These are phyloP conservation scores for Tolypeutes matacus DNA, from an alignment of 2,797 vertebrate genomes.

Conservation along the genomic window DNA sequence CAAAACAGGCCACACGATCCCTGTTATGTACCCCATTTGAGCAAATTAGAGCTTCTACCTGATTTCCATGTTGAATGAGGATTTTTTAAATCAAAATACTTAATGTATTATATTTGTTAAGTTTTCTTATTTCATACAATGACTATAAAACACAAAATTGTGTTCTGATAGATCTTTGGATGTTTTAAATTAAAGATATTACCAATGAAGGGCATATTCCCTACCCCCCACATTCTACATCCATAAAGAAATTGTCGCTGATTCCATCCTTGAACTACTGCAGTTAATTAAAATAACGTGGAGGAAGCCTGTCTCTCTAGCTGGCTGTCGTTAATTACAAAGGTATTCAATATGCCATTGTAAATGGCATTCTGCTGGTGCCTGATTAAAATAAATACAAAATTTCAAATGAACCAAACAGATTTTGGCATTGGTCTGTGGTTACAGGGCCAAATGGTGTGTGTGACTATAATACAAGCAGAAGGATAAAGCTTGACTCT, in stretches of 20 bases:
- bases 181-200: neutral
- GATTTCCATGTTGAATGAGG: neutral
- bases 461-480: neutral
- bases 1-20: rapidly evolving
- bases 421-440: conserved; percentile 67
- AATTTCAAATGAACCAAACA: conserved; percentile 76
- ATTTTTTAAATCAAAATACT: conserved; percentile 6
- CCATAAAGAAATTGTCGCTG: neutral
- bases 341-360: conserved; percentile 77
- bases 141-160: neutral
- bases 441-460: conserved; percentile 65
- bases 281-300: conserved; percentile 74
- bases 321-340: conserved; percentile 77
- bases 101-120: conserved; percentile 3
- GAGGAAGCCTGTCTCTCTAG: conserved; percentile 56
- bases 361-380: conserved; percentile 77
- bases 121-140: neutral
- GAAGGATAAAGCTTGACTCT: conserved; percentile 38
- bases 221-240: neutral
- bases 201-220: neutral
- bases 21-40: neutral
- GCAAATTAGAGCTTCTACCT: neutral
- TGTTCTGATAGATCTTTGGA: neutral
- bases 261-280: conserved; percentile 64
- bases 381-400: conserved; percentile 84